A percentile compares a stretch with the other conserved stretches of the same genome.
Evolutionary conservation across 2,797 vertebrate species (phyloP).

Genomic region (Lemur catta): DNA sequence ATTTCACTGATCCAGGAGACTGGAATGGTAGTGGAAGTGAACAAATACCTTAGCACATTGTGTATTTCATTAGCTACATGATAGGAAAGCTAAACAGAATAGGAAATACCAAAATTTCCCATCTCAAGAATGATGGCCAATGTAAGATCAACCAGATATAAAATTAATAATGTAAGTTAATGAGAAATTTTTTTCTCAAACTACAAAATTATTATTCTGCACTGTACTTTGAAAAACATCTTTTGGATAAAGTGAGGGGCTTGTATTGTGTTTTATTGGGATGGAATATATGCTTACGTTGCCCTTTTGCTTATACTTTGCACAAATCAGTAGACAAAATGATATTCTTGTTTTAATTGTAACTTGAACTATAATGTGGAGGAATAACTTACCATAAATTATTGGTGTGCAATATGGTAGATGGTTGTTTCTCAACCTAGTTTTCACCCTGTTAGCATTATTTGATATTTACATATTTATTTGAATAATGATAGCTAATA

Average conservation of each 20-base stretch:
- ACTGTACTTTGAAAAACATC: neutral
- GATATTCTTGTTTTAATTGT: slow-evolving; percentile 39
- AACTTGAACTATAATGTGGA: neutral
- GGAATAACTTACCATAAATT: slow-evolving; percentile 41
- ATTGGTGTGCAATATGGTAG: neutral
- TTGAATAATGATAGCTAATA: slow-evolving; percentile 30
- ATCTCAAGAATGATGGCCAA: neutral
- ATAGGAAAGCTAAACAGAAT: neutral
- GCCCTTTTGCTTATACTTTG: neutral
- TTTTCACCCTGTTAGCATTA: slow-evolving; percentile 12
- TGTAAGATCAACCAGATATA: slow-evolving; percentile 6
- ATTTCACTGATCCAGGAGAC: neutral
- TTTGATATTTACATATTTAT: slow-evolving; percentile 34
- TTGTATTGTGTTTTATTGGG: neutral
- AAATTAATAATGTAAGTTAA: slow-evolving; percentile 41
- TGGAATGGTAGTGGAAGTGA: neutral
- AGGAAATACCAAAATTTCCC: slow-evolving; percentile 4
- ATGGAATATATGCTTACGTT: neutral
- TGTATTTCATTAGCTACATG: neutral
- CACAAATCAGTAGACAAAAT: slow-evolving; percentile 28
- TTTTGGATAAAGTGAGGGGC: neutral
- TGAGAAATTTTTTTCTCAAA: slow-evolving; percentile 5
- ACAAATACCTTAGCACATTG: neutral
- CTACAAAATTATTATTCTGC: slow-evolving; percentile 27
- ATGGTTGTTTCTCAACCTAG: slow-evolving; percentile 13